Evolutionary conservation across 2,888 invertebrate genomes (phyloP).

Genomic region (Tenthredo mesomela): DNA sequence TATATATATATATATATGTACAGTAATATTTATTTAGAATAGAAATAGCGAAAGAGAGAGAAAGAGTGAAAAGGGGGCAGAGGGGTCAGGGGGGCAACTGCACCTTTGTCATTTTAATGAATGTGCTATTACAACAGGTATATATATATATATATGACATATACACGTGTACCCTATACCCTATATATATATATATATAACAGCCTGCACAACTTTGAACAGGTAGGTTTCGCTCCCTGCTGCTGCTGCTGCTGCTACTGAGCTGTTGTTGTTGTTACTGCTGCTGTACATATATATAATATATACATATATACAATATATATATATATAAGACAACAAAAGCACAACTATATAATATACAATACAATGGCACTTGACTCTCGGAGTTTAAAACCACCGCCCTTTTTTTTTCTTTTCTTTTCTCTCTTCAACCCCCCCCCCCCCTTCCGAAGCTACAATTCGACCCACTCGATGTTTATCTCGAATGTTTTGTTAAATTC

Average conservation of each 20-base stretch:
- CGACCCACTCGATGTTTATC: too few relatives aligned
- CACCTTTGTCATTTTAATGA: constrained; percentile 39
- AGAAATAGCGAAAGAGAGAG: neutral
- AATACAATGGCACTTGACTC: constrained; percentile 32
- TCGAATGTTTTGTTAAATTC: too few relatives aligned
- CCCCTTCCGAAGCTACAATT: neutral
- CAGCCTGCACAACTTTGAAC: constrained; percentile 8
- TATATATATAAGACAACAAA: neutral
- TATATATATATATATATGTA: neutral
- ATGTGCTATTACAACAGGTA: constrained; percentile 38
- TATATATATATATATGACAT: neutral
- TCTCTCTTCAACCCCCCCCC: neutral
- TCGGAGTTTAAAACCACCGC: neutral
- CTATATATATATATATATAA: neutral
- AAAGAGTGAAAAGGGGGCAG: neutral
- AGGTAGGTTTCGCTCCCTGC: constrained; percentile 16
- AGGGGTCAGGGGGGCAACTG: neutral
- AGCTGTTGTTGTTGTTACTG: neutral
- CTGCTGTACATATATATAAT: neutral
- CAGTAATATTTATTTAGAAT: constrained; percentile 8
- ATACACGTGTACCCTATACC: neutral
- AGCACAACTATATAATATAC: neutral
- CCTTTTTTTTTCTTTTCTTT: neutral
- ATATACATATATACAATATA: neutral
- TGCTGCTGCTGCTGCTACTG: neutral